These are phyloP conservation scores for Nipponia nippon DNA, from an alignment of 2,113 vertebrate genomes.

Conservation along the genomic window DNA sequence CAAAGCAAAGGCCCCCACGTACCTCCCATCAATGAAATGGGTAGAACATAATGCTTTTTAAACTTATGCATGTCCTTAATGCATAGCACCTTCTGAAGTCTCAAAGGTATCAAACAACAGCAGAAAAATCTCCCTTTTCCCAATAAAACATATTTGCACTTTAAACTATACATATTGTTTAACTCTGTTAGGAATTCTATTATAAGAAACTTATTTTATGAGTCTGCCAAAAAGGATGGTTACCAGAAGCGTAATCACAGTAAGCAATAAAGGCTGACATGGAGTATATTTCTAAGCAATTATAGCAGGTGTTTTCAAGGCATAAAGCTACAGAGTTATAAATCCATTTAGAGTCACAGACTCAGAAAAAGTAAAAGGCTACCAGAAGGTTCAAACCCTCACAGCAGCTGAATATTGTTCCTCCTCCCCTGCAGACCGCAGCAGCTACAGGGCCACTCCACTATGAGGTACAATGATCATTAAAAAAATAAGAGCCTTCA, in stretches of 20 bases:
- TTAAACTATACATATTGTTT: constrained; percentile 2
- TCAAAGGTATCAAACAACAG: not conserved
- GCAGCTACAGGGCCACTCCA: not conserved
- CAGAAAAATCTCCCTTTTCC: not conserved
- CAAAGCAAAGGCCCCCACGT: not conserved
- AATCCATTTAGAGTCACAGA: constrained; percentile 19
- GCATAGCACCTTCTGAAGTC: not conserved
- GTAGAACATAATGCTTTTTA: not conserved
- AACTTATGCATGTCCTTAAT: not conserved
- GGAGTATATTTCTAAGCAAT: constrained; percentile 38
- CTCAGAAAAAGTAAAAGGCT: not conserved
- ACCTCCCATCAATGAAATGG: not conserved
- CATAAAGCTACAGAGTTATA: constrained; percentile 23
- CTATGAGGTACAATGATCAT: not conserved
- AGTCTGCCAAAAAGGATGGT: constrained; percentile 32
- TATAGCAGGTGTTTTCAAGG: constrained; percentile 48
- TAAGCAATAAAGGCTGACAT: constrained; percentile 47
- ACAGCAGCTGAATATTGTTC: not conserved
- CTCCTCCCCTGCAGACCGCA: not conserved
- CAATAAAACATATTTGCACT: constrained; percentile 8
- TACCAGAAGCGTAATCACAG: constrained; percentile 35
- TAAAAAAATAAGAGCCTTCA: not conserved
- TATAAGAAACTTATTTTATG: constrained; percentile 42
- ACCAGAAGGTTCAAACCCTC: not conserved
- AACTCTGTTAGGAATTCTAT: not conserved